A percentile compares a stretch with the other conserved stretches of the same genome.
phyloP scores from a whole-genome alignment of 2,113 vertebrate species.

The Otocyon megalotis region DNA sequence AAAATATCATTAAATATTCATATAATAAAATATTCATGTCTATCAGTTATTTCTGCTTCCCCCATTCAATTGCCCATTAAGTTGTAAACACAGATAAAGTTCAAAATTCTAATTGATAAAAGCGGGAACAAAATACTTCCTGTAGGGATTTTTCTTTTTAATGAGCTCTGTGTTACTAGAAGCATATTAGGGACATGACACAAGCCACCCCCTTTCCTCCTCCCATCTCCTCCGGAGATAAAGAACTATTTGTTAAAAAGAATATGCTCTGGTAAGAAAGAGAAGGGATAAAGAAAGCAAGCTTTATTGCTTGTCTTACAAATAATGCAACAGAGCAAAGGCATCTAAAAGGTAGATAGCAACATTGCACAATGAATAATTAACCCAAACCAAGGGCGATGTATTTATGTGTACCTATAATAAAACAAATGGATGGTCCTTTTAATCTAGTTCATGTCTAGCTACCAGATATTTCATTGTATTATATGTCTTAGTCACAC shows the following conservation, averaged over 20 bases:
- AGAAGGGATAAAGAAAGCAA: neutral
- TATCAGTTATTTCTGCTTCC: neutral
- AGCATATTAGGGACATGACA: neutral
- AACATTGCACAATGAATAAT: slow-evolving; percentile 42
- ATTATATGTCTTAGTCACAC: neutral
- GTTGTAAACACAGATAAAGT: slow-evolving; percentile 37
- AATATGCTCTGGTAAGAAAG: neutral
- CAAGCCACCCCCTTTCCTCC: neutral
- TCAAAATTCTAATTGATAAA: slow-evolving; percentile 60
- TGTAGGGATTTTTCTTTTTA: slow-evolving; percentile 22
- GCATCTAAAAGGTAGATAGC: neutral
- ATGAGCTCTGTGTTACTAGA: neutral
- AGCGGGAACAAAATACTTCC: neutral
- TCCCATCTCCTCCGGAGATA: neutral
- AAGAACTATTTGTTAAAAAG: neutral
- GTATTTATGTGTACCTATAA: neutral
- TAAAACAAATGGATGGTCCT: neutral
- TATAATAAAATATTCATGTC: slow-evolving; percentile 49
- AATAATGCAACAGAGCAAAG: neutral
- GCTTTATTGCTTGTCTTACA: neutral
- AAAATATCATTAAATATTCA: slow-evolving; percentile 63
- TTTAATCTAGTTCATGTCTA: slow-evolving; percentile 38
- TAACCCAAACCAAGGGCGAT: neutral
- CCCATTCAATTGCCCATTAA: slow-evolving; percentile 44
- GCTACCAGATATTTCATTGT: neutral